Percentiles rank a stretch among this genome's conserved stretches.
These are phyloP conservation scores for Tenodera sinensis DNA, from an alignment of 2,888 invertebrate genomes.

Conservation along the genomic window DNA sequence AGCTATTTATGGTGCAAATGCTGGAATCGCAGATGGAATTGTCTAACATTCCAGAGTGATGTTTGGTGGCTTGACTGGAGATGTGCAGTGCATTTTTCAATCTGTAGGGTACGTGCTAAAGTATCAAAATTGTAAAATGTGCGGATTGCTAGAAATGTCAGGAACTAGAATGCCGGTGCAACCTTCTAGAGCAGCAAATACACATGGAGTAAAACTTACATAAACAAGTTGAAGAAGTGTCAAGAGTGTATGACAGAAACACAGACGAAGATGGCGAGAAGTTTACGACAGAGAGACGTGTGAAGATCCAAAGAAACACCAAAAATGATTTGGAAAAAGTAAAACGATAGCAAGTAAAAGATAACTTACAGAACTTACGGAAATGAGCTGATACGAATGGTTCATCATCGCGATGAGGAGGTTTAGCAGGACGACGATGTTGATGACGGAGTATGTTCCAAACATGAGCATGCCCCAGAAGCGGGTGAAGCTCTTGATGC, in stretches of 20 bases:
- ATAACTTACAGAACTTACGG: constrained; percentile 60
- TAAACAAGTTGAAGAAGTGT: constrained; percentile 7
- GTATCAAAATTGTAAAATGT: not conserved
- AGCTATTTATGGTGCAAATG: not conserved
- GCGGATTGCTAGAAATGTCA: too few relatives aligned
- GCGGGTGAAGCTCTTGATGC: constrained; percentile 93
- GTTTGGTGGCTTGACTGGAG: not conserved
- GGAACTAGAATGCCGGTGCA: not conserved
- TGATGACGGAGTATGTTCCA: constrained; percentile 95
- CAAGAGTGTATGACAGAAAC: not conserved
- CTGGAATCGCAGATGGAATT: not conserved
- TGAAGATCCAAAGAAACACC: constrained; percentile 3
- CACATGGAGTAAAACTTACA: not conserved
- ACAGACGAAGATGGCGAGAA: not conserved
- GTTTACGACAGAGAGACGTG: not conserved
- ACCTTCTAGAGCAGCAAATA: not conserved
- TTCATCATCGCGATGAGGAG: constrained; percentile 99
- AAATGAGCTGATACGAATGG: constrained; percentile 96
- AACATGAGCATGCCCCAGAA: constrained; percentile 99
- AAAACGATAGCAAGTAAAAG: not conserved
- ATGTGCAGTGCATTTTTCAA: not conserved
- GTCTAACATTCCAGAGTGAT: not conserved
- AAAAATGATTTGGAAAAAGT: not conserved
- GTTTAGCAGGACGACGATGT: constrained; percentile 94
- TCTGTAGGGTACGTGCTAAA: not conserved